A percentile compares a stretch with the other conserved stretches of the same genome.
Evolutionary conservation across 2,888 invertebrate genomes (phyloP).

Genomic region (Lepas anatifera): DNA sequence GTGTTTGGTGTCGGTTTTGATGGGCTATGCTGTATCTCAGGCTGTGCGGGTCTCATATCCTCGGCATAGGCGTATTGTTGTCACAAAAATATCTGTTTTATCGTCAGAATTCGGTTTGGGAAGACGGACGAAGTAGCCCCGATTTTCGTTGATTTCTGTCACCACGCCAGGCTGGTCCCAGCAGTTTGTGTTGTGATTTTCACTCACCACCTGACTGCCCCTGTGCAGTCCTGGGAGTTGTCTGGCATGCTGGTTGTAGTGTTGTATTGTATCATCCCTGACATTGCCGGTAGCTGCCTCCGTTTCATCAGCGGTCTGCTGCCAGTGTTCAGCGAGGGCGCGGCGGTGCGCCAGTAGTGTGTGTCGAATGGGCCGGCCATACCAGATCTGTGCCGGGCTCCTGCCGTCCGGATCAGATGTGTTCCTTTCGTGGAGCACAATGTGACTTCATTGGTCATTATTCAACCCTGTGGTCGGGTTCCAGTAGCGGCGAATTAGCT

Average conservation of each 20-base stretch:
- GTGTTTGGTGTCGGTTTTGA: too few species aligned
- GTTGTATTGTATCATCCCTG: neutral
- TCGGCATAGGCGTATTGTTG: neutral
- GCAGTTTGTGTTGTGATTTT: neutral
- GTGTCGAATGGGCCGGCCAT: neutral
- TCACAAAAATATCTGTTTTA: neutral
- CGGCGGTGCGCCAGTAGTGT: neutral
- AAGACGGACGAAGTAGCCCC: neutral
- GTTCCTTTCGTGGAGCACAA: neutral
- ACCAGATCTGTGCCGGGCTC: neutral
- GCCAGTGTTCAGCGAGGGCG: neutral
- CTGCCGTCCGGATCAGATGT: neutral
- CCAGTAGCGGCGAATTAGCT: neutral
- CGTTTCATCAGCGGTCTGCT: neutral
- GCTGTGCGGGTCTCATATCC: too few species aligned
- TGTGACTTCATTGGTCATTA: neutral
- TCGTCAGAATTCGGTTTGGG: neutral
- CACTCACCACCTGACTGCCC: neutral
- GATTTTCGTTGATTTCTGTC: neutral
- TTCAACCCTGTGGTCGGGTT: neutral
- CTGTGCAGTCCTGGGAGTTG: neutral
- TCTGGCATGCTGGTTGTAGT: neutral
- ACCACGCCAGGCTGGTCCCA: neutral
- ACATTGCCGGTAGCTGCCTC: neutral
- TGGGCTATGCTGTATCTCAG: too few species aligned